A percentile compares a stretch with the other conserved stretches of the same genome.
phyloP scores from a whole-genome alignment of 2,113 vertebrate species.

The Rhabdomys dilectus region DNA sequence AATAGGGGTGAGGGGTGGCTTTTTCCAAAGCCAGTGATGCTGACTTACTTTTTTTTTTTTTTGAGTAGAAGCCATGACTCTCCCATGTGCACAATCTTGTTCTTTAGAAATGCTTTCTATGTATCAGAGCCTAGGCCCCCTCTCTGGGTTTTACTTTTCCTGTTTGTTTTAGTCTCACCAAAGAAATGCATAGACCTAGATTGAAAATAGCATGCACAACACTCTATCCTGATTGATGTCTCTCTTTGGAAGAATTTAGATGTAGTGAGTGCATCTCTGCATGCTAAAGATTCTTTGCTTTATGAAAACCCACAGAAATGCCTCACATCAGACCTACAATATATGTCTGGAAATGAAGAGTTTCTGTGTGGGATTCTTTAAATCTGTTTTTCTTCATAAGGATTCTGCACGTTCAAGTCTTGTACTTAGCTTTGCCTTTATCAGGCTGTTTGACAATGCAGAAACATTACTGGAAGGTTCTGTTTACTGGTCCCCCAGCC shows the following conservation, averaged over 20 bases:
- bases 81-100: background rate
- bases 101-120: background rate
- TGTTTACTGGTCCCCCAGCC: background rate
- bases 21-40: background rate
- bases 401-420: background rate
- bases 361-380: background rate
- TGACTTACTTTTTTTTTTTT: constrained; percentile 10
- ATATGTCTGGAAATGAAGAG: background rate
- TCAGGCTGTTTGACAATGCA: background rate
- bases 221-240: background rate
- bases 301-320: background rate
- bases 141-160: background rate
- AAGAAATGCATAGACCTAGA: background rate
- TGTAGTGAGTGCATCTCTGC: background rate
- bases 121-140: background rate
- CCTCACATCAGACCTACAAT: background rate
- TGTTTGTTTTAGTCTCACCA: background rate
- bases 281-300: background rate
- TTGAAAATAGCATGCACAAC: background rate
- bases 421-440: background rate
- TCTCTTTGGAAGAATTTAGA: background rate
- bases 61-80: background rate
- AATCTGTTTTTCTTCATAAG: background rate
- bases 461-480: background rate
- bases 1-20: background rate